phyloP scores from a whole-genome alignment of 2,797 vertebrate genomes.

The Sebastes matsubarae region DNA sequence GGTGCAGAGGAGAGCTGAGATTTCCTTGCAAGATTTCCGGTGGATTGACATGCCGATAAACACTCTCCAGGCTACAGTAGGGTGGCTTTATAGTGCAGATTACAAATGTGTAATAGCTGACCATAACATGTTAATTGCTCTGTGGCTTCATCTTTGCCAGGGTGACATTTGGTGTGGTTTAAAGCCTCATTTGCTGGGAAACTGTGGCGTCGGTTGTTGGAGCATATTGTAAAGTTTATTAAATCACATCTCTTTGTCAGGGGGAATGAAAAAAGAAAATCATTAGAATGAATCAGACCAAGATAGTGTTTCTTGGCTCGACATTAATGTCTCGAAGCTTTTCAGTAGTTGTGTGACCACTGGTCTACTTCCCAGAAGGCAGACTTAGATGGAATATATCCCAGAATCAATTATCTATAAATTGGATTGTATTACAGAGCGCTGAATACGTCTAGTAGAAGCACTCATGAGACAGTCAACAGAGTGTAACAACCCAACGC shows the following conservation, averaged over 20 bases:
- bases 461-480: conserved; percentile 35
- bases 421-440: conserved; percentile 60
- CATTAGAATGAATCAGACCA: conserved; percentile 32
- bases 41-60: conserved; percentile 17
- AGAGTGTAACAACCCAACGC: conserved; percentile 43
- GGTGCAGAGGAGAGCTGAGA: conserved; percentile 32
- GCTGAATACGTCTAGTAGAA: conserved; percentile 28
- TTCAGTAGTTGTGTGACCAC: conserved; percentile 40
- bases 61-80: background rate
- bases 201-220: conserved; percentile 1
- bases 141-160: conserved; percentile 19
- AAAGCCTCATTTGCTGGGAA: conserved; percentile 22
- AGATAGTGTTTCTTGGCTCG: conserved; percentile 38
- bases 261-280: conserved; percentile 22
- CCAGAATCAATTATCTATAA: conserved; percentile 71
- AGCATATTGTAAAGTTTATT: conserved; percentile 36
- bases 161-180: conserved; percentile 30
- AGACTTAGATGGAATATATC: conserved; percentile 54
- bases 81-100: background rate
- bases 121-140: conserved; percentile 19
- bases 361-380: conserved; percentile 58
- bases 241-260: conserved; percentile 39
- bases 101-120: conserved; percentile 14
- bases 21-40: conserved; percentile 19
- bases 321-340: conserved; percentile 28